These are phyloP conservation scores for Laticauda laticaudata DNA, from an alignment of 2,113 vertebrate species.

Conservation along the genomic window DNA sequence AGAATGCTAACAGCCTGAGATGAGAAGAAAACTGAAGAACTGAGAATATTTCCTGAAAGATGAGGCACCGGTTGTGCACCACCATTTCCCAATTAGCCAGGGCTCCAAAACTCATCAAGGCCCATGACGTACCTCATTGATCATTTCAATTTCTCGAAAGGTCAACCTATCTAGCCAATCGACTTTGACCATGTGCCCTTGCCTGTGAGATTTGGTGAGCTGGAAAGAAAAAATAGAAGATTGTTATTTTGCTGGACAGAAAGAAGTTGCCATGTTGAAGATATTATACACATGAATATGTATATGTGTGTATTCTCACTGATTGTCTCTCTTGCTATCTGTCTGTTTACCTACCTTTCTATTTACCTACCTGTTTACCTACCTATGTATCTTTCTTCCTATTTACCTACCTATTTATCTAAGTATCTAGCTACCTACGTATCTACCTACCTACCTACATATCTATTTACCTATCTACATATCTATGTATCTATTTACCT, in stretches of 20 bases:
- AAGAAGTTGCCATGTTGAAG: not conserved
- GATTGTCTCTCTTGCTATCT: too few relatives aligned
- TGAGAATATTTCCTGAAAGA: not conserved
- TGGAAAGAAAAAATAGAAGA: constrained; percentile 50
- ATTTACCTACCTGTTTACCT: too few relatives aligned
- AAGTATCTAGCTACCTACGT: too few relatives aligned
- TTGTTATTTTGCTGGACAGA: not conserved
- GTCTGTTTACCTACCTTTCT: rapidly evolving
- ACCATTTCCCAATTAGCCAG: not conserved
- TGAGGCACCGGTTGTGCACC: not conserved
- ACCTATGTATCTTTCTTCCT: too few relatives aligned
- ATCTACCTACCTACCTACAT: too few relatives aligned
- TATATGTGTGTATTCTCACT: not conserved
- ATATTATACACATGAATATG: not conserved
- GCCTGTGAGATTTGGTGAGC: constrained; percentile 97
- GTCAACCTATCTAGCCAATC: constrained; percentile 98
- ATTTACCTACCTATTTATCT: too few relatives aligned
- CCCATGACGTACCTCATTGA: constrained; percentile 85
- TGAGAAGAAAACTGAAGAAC: not conserved
- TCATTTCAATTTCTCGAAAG: constrained; percentile 99
- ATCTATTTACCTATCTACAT: not conserved
- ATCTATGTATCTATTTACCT: too few relatives aligned
- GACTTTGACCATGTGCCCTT: constrained; percentile 99
- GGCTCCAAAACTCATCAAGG: not conserved
- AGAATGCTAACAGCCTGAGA: too few relatives aligned